Base-by-base conservation (phyloP, 1,140 invertebrate genomes). In the Panagrolaimus sp. region DNA sequence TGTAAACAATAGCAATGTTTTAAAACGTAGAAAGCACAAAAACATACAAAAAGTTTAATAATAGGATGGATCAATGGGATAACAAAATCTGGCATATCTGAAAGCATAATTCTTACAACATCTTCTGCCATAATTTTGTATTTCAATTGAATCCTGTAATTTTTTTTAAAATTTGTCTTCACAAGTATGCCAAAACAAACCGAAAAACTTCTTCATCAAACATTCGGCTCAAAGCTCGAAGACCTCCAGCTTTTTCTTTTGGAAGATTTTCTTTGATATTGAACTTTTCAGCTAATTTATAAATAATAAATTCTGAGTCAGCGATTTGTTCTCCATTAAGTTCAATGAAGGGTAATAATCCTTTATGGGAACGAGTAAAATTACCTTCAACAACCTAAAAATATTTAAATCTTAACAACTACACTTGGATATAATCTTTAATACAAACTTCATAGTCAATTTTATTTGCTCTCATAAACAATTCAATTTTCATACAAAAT, bases 401-500 rank as follows among this genome's bases (percentile, higher is more conserved):
- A 24, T 21, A 52, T 52, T 47, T 15, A 52, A 52, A 15, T 21
- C 8, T 52, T 52, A 52, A 52, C 17, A 2, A 21, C 17, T 0
- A 1, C 8, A 52, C 0, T 8, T 17, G 8, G 48, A 52, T 52
- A 17, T 9, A 26, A 52, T 52, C 14, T 26, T 0, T 48, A 52
- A 21, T 8, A 17, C n/a, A 58, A 73, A 93, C 92, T 90, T 94
- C 91, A 85, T 93, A 94, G 87, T 91, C 91, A 82, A 93, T 87
- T 75, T 89, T 90, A 76, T 90, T 90, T 76, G 93, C 87, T 82
- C 92, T 87, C 69, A 94, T 87, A 91, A 91, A 94, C 78, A 91
- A 92, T 86, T 94, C 92, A 71, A 94, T 91, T 88, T 94, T 94
- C 78, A 94, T 88, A 86, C 91, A 93, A 84, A 91, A 93, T 15